These are phyloP conservation scores for Argentina silus DNA, from an alignment of 2,797 vertebrate genomes.

Conservation along the genomic window DNA sequence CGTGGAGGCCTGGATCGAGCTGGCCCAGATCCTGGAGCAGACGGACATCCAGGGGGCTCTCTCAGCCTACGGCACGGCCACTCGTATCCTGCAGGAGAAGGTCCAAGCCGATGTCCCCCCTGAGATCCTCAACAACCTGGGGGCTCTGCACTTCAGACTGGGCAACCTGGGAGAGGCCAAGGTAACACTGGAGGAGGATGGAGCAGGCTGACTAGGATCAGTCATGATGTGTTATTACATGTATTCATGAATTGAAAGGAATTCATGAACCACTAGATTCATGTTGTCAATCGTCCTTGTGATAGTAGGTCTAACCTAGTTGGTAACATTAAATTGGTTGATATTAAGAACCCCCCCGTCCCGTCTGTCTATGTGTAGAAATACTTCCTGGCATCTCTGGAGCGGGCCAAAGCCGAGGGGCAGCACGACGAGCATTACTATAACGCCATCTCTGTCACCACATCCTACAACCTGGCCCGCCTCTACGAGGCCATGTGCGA, in stretches of 20 bases:
- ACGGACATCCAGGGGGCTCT: conserved; percentile 98
- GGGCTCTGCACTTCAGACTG: conserved; percentile 96
- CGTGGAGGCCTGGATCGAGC: conserved; percentile 98
- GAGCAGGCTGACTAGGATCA: neutral
- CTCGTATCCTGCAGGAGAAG: conserved; percentile 97
- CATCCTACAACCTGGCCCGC: conserved; percentile 96
- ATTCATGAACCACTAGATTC: neutral
- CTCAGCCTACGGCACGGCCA: conserved; percentile 97
- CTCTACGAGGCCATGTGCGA: conserved; percentile 98
- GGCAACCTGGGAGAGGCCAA: conserved; percentile 98
- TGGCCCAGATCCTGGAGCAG: conserved; percentile 97
- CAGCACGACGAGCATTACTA: conserved; percentile 99
- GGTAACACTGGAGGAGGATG: conserved; percentile 67
- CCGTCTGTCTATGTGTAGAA: conserved; percentile 77
- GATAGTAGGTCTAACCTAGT: neutral
- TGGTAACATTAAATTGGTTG: neutral
- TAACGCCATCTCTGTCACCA: conserved; percentile 98
- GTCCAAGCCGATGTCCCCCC: conserved; percentile 98
- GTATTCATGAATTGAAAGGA: neutral
- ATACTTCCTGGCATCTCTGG: conserved; percentile 96
- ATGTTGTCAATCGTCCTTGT: neutral
- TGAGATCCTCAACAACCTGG: conserved; percentile 98
- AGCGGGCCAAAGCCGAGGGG: conserved; percentile 96
- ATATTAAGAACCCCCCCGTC: conserved; percentile 12
- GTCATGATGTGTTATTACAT: neutral